phyloP scores from a whole-genome alignment of 1,140 invertebrate species.

The Conopomorpha cramerella region DNA sequence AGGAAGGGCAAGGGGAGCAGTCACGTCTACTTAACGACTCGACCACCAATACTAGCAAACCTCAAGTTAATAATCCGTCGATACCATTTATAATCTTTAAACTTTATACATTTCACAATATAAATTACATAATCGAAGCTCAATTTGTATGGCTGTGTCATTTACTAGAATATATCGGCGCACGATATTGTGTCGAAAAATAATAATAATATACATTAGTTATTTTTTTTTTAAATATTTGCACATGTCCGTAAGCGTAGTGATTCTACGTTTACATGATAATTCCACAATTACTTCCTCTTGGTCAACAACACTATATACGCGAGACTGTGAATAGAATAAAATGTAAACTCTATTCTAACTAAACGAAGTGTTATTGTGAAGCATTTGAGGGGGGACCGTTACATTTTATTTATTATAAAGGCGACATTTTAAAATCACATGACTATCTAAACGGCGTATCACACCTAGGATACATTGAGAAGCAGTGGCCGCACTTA shows the following conservation, averaged over 20 bases:
- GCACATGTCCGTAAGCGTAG: slow-evolving; percentile 35
- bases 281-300: slow-evolving; percentile 11
- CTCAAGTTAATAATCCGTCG: too few relatives aligned
- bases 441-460: slow-evolving; percentile 5
- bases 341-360: slow-evolving; percentile 12
- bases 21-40: too few relatives aligned
- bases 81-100: too few relatives aligned
- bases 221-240: too few relatives aligned
- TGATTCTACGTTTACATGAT: slow-evolving; percentile 30
- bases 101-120: slow-evolving; percentile 49
- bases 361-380: slow-evolving; percentile 9
- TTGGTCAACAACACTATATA: slow-evolving; percentile 24
- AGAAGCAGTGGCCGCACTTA: too few relatives aligned
- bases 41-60: too few relatives aligned
- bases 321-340: slow-evolving; percentile 20
- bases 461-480: too few relatives aligned
- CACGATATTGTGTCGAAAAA: too few relatives aligned
- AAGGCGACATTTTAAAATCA: slow-evolving; percentile 8
- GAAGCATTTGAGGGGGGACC: slow-evolving; percentile 15
- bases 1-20: too few relatives aligned
- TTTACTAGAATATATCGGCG: slow-evolving; percentile 29
- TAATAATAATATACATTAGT: too few relatives aligned
- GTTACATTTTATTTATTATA: slow-evolving; percentile 11
- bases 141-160: slow-evolving; percentile 25
- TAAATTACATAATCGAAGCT: slow-evolving; percentile 50